Conservation (phyloP, 2,797 vertebrate species). For the Macroramphosus scolopax region DNA sequence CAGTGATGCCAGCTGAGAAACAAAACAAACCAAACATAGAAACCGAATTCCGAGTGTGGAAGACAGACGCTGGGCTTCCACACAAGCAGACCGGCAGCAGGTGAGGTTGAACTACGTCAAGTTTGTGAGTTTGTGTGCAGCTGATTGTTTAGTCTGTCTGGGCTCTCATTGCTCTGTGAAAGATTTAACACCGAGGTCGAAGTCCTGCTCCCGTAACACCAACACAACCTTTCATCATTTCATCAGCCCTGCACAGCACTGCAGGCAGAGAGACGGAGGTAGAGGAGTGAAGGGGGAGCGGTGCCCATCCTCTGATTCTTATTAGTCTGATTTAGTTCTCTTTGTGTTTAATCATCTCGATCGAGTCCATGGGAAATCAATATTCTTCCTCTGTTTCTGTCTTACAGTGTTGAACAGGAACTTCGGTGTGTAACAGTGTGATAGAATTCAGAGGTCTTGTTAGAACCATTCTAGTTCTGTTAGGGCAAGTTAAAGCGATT, state of each 20-base stretch:
- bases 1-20: too few species aligned
- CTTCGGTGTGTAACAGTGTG: too few species aligned
- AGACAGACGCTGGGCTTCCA: constrained; percentile 6
- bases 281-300: too few species aligned
- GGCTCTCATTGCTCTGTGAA: constrained; percentile 58
- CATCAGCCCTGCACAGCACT: constrained; percentile 31
- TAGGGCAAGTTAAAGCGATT: too few species aligned
- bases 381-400: too few species aligned
- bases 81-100: constrained; percentile 4
- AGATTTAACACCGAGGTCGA: constrained; percentile 60
- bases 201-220: constrained; percentile 49
- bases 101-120: constrained; percentile 7
- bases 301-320: too few species aligned
- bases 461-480: too few species aligned
- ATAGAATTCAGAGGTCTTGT: too few species aligned
- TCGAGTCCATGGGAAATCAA: too few species aligned
- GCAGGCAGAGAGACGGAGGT: constrained; percentile 14
- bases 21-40: constrained; percentile 10
- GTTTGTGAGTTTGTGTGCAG: constrained; percentile 2
- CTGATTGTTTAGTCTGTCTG: constrained; percentile 61
- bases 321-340: too few species aligned
- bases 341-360: too few species aligned
- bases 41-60: too few species aligned
- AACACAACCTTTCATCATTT: constrained; percentile 57
- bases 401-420: background rate